Conservation (phyloP, 2,888 invertebrate species). For the Chloroclystis v-ata region DNA sequence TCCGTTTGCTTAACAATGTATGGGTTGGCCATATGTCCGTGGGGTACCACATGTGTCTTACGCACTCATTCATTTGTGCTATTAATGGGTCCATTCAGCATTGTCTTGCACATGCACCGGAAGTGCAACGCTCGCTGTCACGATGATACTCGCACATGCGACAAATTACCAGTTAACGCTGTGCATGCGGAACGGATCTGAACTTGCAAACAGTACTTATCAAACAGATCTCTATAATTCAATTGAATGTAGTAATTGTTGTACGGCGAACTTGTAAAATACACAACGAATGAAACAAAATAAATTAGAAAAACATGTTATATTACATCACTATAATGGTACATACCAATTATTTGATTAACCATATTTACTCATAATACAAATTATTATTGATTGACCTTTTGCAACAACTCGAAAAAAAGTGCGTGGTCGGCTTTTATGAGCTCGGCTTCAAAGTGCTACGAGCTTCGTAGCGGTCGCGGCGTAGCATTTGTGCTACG, state of each 20-base stretch:
- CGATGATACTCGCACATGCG: slow-evolving; percentile 34
- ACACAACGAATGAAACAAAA: too few species aligned
- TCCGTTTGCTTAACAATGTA: slow-evolving; percentile 67
- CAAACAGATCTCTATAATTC: neutral
- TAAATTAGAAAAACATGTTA: too few species aligned
- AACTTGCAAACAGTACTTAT: neutral
- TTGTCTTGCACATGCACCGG: slow-evolving; percentile 76
- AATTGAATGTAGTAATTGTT: too few species aligned
- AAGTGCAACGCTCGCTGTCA: slow-evolving; percentile 42
- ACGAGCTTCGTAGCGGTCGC: slow-evolving; percentile 55
- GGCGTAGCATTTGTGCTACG: slow-evolving; percentile 60
- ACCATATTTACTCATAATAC: too few species aligned
- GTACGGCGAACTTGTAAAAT: too few species aligned
- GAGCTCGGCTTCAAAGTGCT: slow-evolving; percentile 38
- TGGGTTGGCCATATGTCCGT: slow-evolving; percentile 51
- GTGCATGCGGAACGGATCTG: slow-evolving; percentile 13
- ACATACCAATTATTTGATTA: too few species aligned
- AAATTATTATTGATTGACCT: too few species aligned
- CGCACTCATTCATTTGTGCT: slow-evolving; percentile 71
- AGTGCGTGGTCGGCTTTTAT: too few species aligned
- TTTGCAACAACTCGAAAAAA: too few species aligned
- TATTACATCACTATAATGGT: too few species aligned
- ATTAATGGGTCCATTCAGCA: slow-evolving; percentile 74
- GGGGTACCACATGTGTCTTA: slow-evolving; percentile 68
- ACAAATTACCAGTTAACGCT: slow-evolving; percentile 63